Base-by-base conservation (phyloP, 2,797 vertebrate genomes). In the Microctenopoma steveboyesi region DNA sequence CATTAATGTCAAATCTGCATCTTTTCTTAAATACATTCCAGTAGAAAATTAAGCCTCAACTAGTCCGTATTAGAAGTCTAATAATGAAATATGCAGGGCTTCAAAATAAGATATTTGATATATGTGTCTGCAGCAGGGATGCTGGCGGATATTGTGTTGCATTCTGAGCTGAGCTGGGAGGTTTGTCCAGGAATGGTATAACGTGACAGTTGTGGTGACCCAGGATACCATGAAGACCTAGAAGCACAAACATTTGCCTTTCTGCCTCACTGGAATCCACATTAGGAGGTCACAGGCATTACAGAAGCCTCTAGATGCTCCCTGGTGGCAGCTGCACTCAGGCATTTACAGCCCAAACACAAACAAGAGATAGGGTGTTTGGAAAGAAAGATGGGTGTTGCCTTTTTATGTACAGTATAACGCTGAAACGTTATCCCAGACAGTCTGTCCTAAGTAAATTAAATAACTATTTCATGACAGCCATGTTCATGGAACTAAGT, bases 191-290 rank as follows among this genome's bases (percentile, higher is more conserved):
- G 74, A 73, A 72, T 71, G 74, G 63, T 75, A 78, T 76, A 86
- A 85, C 82, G 73, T 79, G 40, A 87, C 42, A 92, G 83, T 75
- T 89, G 86, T 76, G 72, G 77, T 66, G 48, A 81, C 76, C 81
- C 39, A 0, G 86, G 89, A 88, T 68, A 83, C 74, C 64, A 71
- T 27, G 66, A 72, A 75, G 65, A 81, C 75, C 77, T 76, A 63
- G 37, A 58, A 79, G 50, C 59, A 83, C 69, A 78, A 88, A 91
- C 60, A 82, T 92, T 80, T 83, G 78, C 61, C 57, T 84, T 39
- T 84, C 86, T 86, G 88, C 84, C 72, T 88, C 74, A 62, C 78
- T 88, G 89, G 91, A 92, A 89, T 90, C 83, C 81, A 83, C 90
- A 86, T 91, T 89, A 86, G 77, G 86, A 81, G 91, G 86, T 91